Base-by-base conservation (phyloP, 2,797 vertebrate species). In the Pipistrellus nathusii region DNA sequence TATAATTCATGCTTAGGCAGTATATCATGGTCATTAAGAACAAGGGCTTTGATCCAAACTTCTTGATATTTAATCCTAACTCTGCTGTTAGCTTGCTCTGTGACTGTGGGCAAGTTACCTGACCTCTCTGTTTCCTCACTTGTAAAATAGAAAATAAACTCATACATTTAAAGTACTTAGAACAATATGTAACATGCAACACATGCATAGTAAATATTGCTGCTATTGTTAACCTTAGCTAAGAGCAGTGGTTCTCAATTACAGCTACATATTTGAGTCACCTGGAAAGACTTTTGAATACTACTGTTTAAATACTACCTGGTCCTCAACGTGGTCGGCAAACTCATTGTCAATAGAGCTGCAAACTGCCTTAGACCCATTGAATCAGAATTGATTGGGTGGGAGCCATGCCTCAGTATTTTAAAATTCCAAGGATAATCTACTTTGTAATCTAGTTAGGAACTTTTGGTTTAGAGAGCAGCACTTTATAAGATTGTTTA, bases 381-480 rank as follows among this genome's bases (percentile, higher is more conserved):
- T 91, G 25, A 84, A 44, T 86, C 62, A 48, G 30, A 84, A 73
- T 82, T 77, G 41, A 55, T n/a, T 66, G 32, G 8, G 20, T 87
- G 41, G 68, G 53, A 86, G 7, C 13, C n/a, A 84, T 13, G 1
- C 27, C 32, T 95, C 32, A 3, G 18, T 75, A 59, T 80, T 93
- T 88, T 71, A 83, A 93, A 46, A 20, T 46, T 93, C 72, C 25
- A 21, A 30, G 85, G 69, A 92, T 71, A 94, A 71, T 75, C 25
- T 38, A 4, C 51, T 87, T 51, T 85, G 44, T 78, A 12, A 9
- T 62, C 53, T 84, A 80, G 55, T 91, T 87, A 38, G 78, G 62
- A 90, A 88, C 10, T 35, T 84, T 80, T 92, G 88, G 41, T 44
- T 90, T 90, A 87, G 55, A 80, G 25, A 84, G 68, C 59, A 93